Conservation (phyloP, 2,113 vertebrate species). For the Alethe castanea region DNA sequence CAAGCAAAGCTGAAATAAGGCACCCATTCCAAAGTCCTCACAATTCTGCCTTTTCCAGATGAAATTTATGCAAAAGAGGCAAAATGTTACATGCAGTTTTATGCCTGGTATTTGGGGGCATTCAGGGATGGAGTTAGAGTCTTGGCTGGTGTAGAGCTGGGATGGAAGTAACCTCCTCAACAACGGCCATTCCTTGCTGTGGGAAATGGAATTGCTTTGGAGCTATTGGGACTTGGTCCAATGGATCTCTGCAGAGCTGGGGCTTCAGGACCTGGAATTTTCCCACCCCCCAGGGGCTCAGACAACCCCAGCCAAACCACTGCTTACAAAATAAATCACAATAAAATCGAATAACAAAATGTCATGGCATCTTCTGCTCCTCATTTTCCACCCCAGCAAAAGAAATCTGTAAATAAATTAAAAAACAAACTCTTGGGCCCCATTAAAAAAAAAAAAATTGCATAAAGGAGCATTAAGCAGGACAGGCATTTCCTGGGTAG, state of each 20-base stretch:
- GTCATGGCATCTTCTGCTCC: background rate
- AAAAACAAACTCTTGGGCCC: background rate
- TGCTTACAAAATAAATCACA: background rate
- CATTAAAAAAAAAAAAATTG: background rate
- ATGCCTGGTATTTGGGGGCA: background rate
- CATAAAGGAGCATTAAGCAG: slow-evolving; percentile 19
- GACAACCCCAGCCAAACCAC: background rate
- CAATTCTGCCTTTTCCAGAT: slow-evolving; percentile 4
- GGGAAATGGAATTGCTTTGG: background rate
- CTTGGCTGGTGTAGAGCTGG: background rate
- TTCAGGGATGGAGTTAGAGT: background rate
- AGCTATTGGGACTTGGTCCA: background rate
- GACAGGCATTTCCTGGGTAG: background rate
- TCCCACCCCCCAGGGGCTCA: background rate
- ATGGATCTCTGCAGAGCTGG: background rate
- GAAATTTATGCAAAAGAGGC: background rate
- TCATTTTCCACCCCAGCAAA: background rate
- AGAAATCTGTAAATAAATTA: background rate
- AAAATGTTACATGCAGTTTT: background rate
- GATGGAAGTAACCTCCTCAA: background rate
- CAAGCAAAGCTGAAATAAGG: slow-evolving; percentile 58
- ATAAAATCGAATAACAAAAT: background rate
- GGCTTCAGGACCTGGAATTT: background rate
- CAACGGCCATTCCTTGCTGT: background rate
- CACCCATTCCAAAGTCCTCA: slow-evolving; percentile 21